These are phyloP conservation scores for Spodoptera picta DNA, from an alignment of 2,888 invertebrate species.

Conservation along the genomic window DNA sequence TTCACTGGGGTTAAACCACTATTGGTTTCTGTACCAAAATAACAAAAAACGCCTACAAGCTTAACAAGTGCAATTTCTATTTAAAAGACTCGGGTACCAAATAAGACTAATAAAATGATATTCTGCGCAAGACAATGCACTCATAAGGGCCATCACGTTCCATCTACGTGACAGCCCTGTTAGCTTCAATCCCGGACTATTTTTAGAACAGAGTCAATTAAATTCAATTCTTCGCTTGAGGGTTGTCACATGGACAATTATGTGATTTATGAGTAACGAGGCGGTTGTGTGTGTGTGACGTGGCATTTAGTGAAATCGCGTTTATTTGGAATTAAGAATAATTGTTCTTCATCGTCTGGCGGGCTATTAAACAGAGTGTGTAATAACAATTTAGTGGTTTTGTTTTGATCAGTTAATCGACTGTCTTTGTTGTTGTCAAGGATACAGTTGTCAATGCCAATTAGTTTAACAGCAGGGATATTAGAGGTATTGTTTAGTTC, in stretches of 20 bases:
- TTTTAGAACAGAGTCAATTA: constrained; percentile 83
- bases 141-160: constrained; percentile 53
- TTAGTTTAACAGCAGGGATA: neutral
- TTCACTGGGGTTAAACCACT: neutral
- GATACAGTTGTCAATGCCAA: neutral
- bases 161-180: constrained; percentile 51
- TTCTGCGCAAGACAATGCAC: constrained; percentile 40
- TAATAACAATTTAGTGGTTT: constrained; percentile 59
- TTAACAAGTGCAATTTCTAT: constrained; percentile 5
- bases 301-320: constrained; percentile 71
- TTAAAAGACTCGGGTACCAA: constrained; percentile 5
- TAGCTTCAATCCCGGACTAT: constrained; percentile 65
- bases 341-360: constrained; percentile 72
- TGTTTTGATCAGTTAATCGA: constrained; percentile 52
- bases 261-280: constrained; percentile 75
- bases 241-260: constrained; percentile 82
- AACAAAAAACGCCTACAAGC: neutral
- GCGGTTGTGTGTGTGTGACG: constrained; percentile 53
- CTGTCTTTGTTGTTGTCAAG: constrained; percentile 11
- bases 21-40: no score
- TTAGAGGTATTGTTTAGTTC: neutral
- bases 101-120: constrained; percentile 15
- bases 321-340: constrained; percentile 76
- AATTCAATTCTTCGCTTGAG: constrained; percentile 79
- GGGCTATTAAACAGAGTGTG: constrained; percentile 65